Percentiles rank a stretch among this genome's conserved stretches.
phyloP scores from a whole-genome alignment of 2,797 vertebrate genomes.

The Poeciliopsis presidionis region DNA sequence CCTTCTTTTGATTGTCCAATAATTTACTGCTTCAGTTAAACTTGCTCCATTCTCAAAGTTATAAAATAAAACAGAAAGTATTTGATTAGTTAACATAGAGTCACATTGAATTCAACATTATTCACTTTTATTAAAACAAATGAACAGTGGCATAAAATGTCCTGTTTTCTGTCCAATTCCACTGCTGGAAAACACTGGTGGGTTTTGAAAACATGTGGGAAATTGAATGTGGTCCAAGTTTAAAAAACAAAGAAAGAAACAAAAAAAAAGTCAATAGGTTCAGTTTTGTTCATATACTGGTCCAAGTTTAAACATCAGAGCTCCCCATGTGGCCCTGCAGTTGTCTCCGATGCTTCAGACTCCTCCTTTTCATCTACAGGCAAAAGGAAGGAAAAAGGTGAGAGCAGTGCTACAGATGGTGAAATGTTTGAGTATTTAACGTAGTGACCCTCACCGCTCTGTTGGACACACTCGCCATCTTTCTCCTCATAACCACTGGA shows the following conservation, averaged over 20 bases:
- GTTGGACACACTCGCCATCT: slow-evolving; percentile 63
- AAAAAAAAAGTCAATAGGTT: neutral
- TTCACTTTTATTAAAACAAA: slow-evolving; percentile 64
- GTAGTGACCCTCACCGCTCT: slow-evolving; percentile 50
- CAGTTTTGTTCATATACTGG: neutral
- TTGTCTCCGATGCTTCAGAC: slow-evolving; percentile 8
- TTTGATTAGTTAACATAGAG: slow-evolving; percentile 11
- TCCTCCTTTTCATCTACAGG: slow-evolving; percentile 43
- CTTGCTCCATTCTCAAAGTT: neutral
- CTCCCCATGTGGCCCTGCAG: slow-evolving; percentile 59
- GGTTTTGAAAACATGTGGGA: slow-evolving; percentile 32
- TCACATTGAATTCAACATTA: slow-evolving; percentile 36
- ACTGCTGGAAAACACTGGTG: slow-evolving; percentile 30
- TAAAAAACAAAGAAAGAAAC: neutral
- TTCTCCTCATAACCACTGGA: slow-evolving; percentile 76
- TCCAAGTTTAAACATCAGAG: slow-evolving; percentile 65
- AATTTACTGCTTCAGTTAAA: neutral
- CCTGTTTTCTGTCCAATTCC: slow-evolving; percentile 32
- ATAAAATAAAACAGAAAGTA: neutral
- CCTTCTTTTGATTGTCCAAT: neutral
- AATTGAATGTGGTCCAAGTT: slow-evolving; percentile 53
- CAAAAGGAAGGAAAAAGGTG: neutral
- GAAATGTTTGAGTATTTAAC: neutral
- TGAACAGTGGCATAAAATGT: slow-evolving; percentile 44
- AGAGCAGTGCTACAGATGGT: neutral